A percentile compares a stretch with the other conserved stretches of the same genome.
phyloP scores from a whole-genome alignment of 2,797 vertebrate genomes.

The Atherinosoma microstoma region DNA sequence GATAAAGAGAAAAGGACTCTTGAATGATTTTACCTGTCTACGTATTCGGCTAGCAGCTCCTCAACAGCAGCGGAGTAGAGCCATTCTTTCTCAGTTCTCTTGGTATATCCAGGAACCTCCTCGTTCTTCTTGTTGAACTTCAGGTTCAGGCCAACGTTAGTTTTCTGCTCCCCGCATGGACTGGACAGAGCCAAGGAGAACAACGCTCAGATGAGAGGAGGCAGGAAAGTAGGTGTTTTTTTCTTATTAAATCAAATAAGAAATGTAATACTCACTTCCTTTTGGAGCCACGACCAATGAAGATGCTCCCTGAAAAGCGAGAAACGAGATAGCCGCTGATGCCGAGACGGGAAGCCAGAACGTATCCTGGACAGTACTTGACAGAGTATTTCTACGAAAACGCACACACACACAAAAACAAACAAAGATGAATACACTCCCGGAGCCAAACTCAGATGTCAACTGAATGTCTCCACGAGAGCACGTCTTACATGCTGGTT shows the following conservation, averaged over 20 bases:
- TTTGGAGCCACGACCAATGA: slow-evolving; percentile 96
- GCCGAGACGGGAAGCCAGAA: slow-evolving; percentile 94
- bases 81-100: slow-evolving; percentile 96
- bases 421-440: not conserved
- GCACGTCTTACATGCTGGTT: slow-evolving; percentile 93
- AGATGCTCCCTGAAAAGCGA: slow-evolving; percentile 98
- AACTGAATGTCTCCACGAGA: not conserved
- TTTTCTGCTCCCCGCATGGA: slow-evolving; percentile 95
- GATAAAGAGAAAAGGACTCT: not conserved
- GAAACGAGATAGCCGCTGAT: slow-evolving; percentile 97
- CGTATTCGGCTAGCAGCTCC: slow-evolving; percentile 92
- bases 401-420: not conserved
- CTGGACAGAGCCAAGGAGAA: slow-evolving; percentile 71
- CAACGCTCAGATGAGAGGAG: not conserved
- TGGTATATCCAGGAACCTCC: slow-evolving; percentile 98
- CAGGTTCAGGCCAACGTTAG: slow-evolving; percentile 95
- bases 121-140: slow-evolving; percentile 99
- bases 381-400: slow-evolving; percentile 93
- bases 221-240: not conserved
- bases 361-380: slow-evolving; percentile 95
- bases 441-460: accelerated
- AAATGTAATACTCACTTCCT: slow-evolving; percentile 88
- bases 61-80: slow-evolving; percentile 95
- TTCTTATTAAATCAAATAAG: not conserved
- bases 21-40: slow-evolving; percentile 86